Conservation (phyloP, 2,888 invertebrate species). For the Rhaphigaster nebulosa region DNA sequence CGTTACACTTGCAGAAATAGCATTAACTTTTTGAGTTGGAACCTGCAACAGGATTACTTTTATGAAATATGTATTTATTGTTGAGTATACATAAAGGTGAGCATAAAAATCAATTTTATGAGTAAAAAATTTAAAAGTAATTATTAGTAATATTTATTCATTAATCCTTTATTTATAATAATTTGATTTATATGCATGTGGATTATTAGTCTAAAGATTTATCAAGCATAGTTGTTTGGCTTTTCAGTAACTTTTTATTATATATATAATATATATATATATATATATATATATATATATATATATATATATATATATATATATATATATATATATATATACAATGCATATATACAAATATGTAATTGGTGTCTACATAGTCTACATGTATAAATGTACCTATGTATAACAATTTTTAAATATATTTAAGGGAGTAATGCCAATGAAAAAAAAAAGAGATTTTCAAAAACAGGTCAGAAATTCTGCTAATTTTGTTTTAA, state of each 20-base stretch:
- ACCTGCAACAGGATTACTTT: slow-evolving; percentile 53
- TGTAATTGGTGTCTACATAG: too few relatives aligned
- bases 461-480: too few relatives aligned
- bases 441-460: too few relatives aligned
- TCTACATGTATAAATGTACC: too few relatives aligned
- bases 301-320: too few relatives aligned
- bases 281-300: too few relatives aligned
- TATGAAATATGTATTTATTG: background rate
- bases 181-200: background rate
- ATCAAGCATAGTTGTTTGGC: background rate
- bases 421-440: too few relatives aligned
- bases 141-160: background rate
- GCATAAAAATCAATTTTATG: background rate
- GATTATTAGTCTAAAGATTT: background rate
- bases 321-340: too few relatives aligned
- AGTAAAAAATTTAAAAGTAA: background rate
- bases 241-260: background rate
- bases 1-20: slow-evolving; percentile 60
- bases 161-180: background rate
- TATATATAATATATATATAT: too few relatives aligned
- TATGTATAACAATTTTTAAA: too few relatives aligned
- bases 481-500: too few relatives aligned
- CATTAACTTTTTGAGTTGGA: slow-evolving; percentile 53
- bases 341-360: too few relatives aligned
- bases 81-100: background rate